Evolutionary conservation across 1,140 invertebrate genomes (phyloP), one percentile per base, ranked within the genome.

Genomic region (Halictus rubicundus): DNA sequence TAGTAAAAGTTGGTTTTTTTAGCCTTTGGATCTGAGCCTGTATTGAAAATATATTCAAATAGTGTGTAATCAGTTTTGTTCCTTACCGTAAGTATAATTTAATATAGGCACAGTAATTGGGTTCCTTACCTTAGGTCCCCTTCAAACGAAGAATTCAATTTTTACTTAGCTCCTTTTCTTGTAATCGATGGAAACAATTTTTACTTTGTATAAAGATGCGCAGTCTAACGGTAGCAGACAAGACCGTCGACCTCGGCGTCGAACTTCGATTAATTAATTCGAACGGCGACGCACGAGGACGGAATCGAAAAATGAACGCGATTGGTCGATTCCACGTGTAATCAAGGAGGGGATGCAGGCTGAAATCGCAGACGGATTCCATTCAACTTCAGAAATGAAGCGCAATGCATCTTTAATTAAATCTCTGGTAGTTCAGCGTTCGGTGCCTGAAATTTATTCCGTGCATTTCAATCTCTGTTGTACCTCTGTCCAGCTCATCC

Each of bases 341-440:
- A 88, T 88, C 82, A 87, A 86, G 78, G 52, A 79, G 80, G 16
- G 8, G 32, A 42, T 12, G 68, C 82, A 77, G 74, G 72, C 80
- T 83, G 66, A 74, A 76, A 65, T 70, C 64, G 42, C 57, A 71
- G 54, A 80, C 68, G 52, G 46, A 66, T 73, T 86, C 80, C 81
- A 89, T 88, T 89, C 83, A 88, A 88, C 81, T 89, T 89, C 83
- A 78, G 83, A 87, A 88, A 86, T 81, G 82, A 87, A 86, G 86
- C 78, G 84, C 86, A 76, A 87, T 90, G 88, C 88, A 90, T 90
- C 88, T 90, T 89, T 90, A 90, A 90, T 90, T 89, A 89, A 90
- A 90, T 89, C 88, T 89, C 86, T 70, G 80, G 64, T 66, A 83
- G 54, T 78, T 68, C 12, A 37, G 70, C 59, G 75, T 78, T 69